A percentile compares a stretch with the other conserved stretches of the same genome.
These are phyloP conservation scores for Drosophila arizonae DNA, from an alignment of 1,140 invertebrate genomes.

Conservation along the genomic window DNA sequence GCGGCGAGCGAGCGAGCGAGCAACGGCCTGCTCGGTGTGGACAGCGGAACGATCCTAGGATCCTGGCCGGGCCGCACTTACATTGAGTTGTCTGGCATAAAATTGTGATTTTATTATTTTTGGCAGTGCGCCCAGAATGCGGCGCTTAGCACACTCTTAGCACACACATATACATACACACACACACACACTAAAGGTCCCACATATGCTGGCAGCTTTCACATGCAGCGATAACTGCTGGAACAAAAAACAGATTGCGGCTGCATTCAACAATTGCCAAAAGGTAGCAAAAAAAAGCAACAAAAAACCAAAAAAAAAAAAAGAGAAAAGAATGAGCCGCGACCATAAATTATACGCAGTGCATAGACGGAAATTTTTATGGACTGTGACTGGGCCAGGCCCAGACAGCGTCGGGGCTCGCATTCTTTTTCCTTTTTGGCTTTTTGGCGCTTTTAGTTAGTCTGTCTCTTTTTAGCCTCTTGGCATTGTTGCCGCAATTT, in stretches of 20 bases:
- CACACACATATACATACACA: constrained; percentile 12
- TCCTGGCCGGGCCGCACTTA: constrained; percentile 40
- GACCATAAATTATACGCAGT: constrained; percentile 72
- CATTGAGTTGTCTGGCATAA: constrained; percentile 68
- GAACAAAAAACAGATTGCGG: constrained; percentile 62
- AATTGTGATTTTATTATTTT: constrained; percentile 80
- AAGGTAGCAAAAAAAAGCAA: constrained; percentile 46
- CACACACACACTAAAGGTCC: constrained; percentile 30
- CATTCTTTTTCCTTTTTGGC: constrained; percentile 2
- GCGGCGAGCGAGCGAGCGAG: constrained; percentile 9
- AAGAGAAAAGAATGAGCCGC: constrained; percentile 28
- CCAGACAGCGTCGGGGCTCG: constrained; percentile 8
- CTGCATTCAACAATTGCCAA: constrained; percentile 73
- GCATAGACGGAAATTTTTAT: constrained; percentile 73
- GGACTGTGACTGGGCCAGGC: constrained; percentile 59
- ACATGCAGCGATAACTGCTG: constrained; percentile 36
- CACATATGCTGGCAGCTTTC: constrained; percentile 65
- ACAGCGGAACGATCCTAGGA: constrained; percentile 13
- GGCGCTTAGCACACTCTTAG: constrained; percentile 26
- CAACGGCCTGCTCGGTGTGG: neutral
- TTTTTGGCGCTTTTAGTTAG: neutral
- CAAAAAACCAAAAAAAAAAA: constrained; percentile 17
- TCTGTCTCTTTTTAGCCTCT: constrained; percentile 13
- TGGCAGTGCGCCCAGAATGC: constrained; percentile 62
- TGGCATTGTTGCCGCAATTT: constrained; percentile 65